Evolutionary conservation across 2,797 vertebrate species (phyloP), one percentile per base, ranked within the genome.

Genomic region (Acipenser ruthenus): DNA sequence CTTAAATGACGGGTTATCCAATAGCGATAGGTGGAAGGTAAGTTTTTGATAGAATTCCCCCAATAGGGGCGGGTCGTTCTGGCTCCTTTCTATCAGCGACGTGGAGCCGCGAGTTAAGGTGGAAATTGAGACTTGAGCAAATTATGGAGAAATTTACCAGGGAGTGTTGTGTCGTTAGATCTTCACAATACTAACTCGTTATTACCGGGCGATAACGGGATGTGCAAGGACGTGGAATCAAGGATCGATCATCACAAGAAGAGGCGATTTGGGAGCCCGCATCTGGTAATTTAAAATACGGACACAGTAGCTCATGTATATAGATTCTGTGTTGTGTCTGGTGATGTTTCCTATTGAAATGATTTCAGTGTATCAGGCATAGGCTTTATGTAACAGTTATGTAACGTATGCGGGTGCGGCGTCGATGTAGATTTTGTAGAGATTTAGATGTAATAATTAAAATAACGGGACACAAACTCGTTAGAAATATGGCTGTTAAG

Each of bases 21-120:
- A 84, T 84, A 70, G 66, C 4, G 0, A 10, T 51, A 59, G 1
- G 4, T 6, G 12, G 67, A 50, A 47, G 0, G 72, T 63, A 59
- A 51, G 69, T 10, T 72, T 12, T 69, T 47, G 65, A 74, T 77
- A 74, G 70, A 72, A 77, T 73, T 68, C 75, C 77, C 80, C 85
- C 85, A 83, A 86, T 82, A 80, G 69, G 67, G 86, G 86, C 82
- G 86, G 85, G 82, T 75, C 68, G 77, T 74, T 60, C 65, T 75
- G 68, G 78, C 77, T 78, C 81, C 82, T 83, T 86, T 86, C 82
- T 86, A 85, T 79, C 72, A 61, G 78, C 74, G 75, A 75, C 77
- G 81, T 65, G 79, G 77, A 81, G 68, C 69, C 51, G 64, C 68
- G 71, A 56, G 66, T 63, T 62, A 61, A 63, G 50, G 68, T 52